Conservation (phyloP, 2,797 vertebrate species). For the Acestrorhynchus altus region DNA sequence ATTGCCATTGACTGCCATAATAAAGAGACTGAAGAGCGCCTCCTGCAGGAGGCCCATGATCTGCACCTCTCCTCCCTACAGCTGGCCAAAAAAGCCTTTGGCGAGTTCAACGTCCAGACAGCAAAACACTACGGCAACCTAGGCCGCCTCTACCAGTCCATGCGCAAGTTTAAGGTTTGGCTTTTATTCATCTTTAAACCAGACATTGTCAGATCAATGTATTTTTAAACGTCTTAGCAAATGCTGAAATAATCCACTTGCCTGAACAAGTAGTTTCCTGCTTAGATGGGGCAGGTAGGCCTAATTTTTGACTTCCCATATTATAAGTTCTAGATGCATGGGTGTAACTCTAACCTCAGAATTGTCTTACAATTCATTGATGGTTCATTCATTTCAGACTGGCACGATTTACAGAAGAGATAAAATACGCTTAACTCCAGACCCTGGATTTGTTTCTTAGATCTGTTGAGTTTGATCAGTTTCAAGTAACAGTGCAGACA, state of each 20-base stretch:
- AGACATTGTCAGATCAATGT: not conserved
- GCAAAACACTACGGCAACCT: slow-evolving; percentile 99
- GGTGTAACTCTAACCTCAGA: no score
- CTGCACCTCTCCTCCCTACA: slow-evolving; percentile 97
- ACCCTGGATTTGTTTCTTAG: no score
- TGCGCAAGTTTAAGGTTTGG: slow-evolving; percentile 98
- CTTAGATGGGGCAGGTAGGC: not conserved
- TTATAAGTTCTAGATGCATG: not conserved
- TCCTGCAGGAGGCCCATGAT: slow-evolving; percentile 97
- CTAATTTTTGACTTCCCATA: not conserved
- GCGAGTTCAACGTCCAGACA: slow-evolving; percentile 98
- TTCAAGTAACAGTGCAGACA: no score
- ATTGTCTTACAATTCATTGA: no score
- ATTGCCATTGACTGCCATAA: slow-evolving; percentile 99
- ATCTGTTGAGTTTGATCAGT: no score
- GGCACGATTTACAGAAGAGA: no score
- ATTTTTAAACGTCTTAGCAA: not conserved
- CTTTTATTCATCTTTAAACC: not conserved
- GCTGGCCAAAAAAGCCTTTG: slow-evolving; percentile 97
- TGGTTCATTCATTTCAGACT: no score
- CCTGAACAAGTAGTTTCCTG: not conserved
- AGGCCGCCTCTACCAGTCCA: slow-evolving; percentile 97
- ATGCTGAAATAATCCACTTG: no score
- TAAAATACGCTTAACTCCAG: no score
- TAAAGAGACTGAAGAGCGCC: slow-evolving; percentile 96